Evolutionary conservation across 2,113 vertebrate genomes (phyloP), one percentile per base, ranked within the genome.

Genomic region (Cynoglossus semilaevis): DNA sequence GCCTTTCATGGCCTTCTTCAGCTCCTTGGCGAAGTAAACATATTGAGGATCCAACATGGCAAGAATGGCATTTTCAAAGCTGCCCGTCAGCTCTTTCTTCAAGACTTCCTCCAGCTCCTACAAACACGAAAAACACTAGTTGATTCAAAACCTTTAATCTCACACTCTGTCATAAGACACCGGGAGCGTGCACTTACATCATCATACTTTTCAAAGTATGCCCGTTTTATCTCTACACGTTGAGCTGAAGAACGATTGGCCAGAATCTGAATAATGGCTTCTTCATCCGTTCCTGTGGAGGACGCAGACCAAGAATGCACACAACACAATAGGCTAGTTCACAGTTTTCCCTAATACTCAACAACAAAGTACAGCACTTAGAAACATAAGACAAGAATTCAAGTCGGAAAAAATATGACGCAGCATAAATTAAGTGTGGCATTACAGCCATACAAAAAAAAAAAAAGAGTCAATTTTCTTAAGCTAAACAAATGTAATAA

Each of bases 101-200:
- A 99, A 85, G 13, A 87, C 93, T 12, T 94, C 89, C 72, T 92
- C 94, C 84, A 99, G 40, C 81, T 97, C 94, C 96, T 99, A 45
- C 14, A n/a, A 54, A 72, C 18, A 79, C 22, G n/a, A 6, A 50
- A n/a, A n/a, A n/a, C n/a, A n/a, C n/a, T n/a, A n/a, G n/a, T n/a
- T n/a, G n/a, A n/a, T n/a, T n/a, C n/a, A n/a, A n/a, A n/a, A n/a
- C n/a, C n/a, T n/a, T n/a, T n/a, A n/a, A n/a, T n/a, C n/a, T n/a
- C n/a, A n/a, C n/a, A n/a, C n/a, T n/a, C n/a, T n/a, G n/a, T n/a
- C n/a, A n/a, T 42, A 10, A 15, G 2, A 15, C 38, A 41, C 9
- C 4, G 38, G 10, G 35, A 5, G 10, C 36, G 12, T 22, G 3
- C 0, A 10, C 90, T 84, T 65, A 92, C 91, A 9, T 92, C 91